Base-by-base conservation (phyloP, 2,797 vertebrate species). In the Melanogrammus aeglefinus region DNA sequence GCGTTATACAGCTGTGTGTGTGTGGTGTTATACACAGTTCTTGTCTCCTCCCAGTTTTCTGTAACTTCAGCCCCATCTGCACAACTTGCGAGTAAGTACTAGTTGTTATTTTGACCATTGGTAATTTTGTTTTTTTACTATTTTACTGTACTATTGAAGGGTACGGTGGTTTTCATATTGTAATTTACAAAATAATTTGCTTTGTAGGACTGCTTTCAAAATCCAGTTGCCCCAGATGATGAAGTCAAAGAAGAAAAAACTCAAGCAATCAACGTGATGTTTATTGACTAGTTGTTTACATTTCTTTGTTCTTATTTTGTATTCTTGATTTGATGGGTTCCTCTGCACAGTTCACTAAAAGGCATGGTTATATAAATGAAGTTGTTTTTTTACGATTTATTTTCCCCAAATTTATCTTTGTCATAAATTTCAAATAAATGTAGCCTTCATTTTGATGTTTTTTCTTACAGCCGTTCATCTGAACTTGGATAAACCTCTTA, bases 51-150 rank as follows among this genome's bases (percentile, higher is more conserved):
- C 73, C 74, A 99, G 98, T 99, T 88, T 99, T 99, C 94, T 99
- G 98, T 93, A 99, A 95, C 89, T 99, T 99, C 93, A 99, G 97
- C 84, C 98, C 98, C 7, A 99, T 99, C 91, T 99, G 98, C 81
- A 99, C 98, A n/a, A 99, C 98, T 0, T 99, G 98, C 95, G 98
- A 99, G 98, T 99, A 84, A 97, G 98, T 97, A 86, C 76, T 38
- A 2, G 63, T 71, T 13, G 27, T 13, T 31, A 13, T 33, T 31
- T 13, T 31, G 8, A 31, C 12, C 70, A 72, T 72, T 31, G 33
- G 16, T 33, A 14, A 16, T 6, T 33, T 35, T 7, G 69, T 31
- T 71, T 33, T 31, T 71, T 33, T 71, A 31, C 31, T 31, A 31
- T 31, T 31, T 72, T 31, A 31, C 69, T 33, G 12, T 31, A 35